Evolutionary conservation across 2,113 vertebrate genomes (phyloP).

Genomic region (Opisthocomus hoazin): DNA sequence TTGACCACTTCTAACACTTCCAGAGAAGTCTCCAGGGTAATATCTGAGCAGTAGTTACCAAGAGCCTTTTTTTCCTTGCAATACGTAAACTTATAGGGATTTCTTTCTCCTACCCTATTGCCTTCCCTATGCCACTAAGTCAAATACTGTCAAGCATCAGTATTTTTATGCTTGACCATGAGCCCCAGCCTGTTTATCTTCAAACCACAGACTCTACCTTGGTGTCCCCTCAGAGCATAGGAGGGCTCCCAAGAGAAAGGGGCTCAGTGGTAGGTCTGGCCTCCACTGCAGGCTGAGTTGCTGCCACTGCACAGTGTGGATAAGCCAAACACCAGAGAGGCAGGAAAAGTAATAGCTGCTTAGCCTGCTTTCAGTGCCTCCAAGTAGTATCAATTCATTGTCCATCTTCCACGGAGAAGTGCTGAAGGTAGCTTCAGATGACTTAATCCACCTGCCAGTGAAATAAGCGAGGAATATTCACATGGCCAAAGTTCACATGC

Average conservation of each 20-base stretch:
- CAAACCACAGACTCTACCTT: neutral
- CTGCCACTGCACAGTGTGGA: neutral
- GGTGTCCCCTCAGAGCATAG: neutral
- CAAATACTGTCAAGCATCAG: neutral
- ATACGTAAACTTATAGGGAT: neutral
- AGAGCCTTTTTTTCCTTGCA: neutral
- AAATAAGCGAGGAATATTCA: neutral
- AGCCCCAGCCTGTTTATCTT: neutral
- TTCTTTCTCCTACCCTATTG: neutral
- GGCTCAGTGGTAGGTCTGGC: neutral
- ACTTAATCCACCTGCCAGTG: neutral
- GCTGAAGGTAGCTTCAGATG: neutral
- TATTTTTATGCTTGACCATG: neutral
- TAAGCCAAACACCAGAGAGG: neutral
- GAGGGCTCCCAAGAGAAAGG: neutral
- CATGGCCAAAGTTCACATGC: neutral
- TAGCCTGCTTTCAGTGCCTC: neutral
- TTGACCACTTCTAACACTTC: neutral
- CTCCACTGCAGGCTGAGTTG: neutral
- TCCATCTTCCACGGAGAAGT: neutral
- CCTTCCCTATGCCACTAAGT: neutral
- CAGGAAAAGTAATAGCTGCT: neutral
- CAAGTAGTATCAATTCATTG: neutral
- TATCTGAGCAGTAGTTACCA: neutral
- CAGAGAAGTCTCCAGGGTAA: neutral